Base-by-base conservation (phyloP, 2,888 invertebrate species). In the Ophion slaviceki region DNA sequence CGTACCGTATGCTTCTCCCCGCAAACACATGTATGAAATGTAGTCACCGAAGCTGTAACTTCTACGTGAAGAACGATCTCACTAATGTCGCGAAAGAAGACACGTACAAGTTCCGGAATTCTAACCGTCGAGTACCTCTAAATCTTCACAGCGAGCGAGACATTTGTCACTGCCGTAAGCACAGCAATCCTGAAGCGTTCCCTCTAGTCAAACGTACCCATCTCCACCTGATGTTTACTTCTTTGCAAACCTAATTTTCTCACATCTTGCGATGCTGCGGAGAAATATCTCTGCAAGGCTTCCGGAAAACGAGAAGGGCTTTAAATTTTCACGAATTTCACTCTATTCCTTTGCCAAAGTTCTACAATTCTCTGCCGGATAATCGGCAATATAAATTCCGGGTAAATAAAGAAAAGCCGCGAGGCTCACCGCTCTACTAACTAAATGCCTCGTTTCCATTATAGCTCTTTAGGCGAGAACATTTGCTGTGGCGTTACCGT, bases 211-310 rank as follows among this genome's bases (percentile, higher is more conserved):
- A 92, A 92, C 91, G 88, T 89, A 91, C 89, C 90, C 89, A 89
- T 89, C 89, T 24, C 71, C 47, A 88, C 89, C 89, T 91, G 90
- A 92, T 92, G 92, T 92, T 92, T 92, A 92, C 93, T 91, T 92
- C 91, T 93, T 93, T 92, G 92, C 92, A 92, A 93, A 93, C 91
- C 92, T 93, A 92, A 93, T 93, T 93, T 92, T 86, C 80, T 32
- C 61, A 66, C 24, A 88, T 90, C 88, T 88, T 89, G 89, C 87
- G 86, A 72, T 81, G 88, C 68, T 86, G 86, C 87, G 85, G 88
- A 88, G 87, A 87, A 90, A 90, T 89, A 91, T 24, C 91, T 85
- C 71, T 88, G 86, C 85, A 77, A 68, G 83, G 64, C 70, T 74
- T 71, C 64, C 47, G 36, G 45, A 36, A 76, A 24, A 62, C 32